A percentile compares a stretch with the other conserved stretches of the same genome.
These are phyloP conservation scores for Doryteuthis pealeii DNA, from an alignment of 1,140 invertebrate genomes.

Conservation along the genomic window DNA sequence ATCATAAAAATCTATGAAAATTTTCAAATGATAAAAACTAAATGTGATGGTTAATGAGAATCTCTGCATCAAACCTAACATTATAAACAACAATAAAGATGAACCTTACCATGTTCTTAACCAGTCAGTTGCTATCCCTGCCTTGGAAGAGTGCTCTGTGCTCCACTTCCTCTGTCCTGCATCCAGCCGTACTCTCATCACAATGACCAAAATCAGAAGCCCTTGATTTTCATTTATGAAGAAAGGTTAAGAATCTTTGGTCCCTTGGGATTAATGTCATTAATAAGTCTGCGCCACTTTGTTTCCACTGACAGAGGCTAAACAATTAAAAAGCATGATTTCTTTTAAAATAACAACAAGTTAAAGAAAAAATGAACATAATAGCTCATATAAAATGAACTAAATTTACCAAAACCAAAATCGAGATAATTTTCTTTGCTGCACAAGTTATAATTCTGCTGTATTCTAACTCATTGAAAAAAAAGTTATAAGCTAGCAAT, in stretches of 20 bases:
- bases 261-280: conserved; percentile 75
- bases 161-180: conserved; percentile 73
- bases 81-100: background rate
- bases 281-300: conserved; percentile 74
- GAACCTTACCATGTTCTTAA: conserved; percentile 65
- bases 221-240: conserved; percentile 72
- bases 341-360: no score
- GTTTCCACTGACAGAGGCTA: conserved; percentile 64
- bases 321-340: no score
- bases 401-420: background rate
- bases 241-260: conserved; percentile 66
- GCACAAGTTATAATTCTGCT: no score
- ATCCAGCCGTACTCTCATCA: conserved; percentile 79
- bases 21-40: no score
- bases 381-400: no score
- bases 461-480: no score
- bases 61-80: no score
- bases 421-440: no score
- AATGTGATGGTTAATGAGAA: no score
- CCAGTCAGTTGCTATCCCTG: conserved; percentile 79
- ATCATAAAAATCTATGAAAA: no score
- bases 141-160: conserved; percentile 79
- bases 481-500: no score
- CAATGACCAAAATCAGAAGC: conserved; percentile 79
- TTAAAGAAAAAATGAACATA: conserved; percentile 8